A percentile compares a stretch with the other conserved stretches of the same genome.
Conservation (phyloP, 2,797 vertebrate genomes). For the Neoniphon sammara region DNA sequence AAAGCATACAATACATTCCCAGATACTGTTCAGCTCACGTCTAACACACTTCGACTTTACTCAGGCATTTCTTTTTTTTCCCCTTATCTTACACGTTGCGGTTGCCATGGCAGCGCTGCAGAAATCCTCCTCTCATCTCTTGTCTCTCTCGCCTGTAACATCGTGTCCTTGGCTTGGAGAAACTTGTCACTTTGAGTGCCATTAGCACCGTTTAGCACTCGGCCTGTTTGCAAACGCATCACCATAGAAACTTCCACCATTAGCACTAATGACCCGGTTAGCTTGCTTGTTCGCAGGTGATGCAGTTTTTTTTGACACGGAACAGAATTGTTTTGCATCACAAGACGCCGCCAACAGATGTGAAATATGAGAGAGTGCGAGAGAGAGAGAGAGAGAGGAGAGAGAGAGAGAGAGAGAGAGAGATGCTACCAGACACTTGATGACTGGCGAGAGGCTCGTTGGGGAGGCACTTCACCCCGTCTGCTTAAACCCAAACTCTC, state of each 20-base stretch:
- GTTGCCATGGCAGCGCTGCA: background rate
- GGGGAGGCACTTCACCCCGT: background rate
- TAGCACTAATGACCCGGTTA: slow-evolving; percentile 6
- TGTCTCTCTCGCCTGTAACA: background rate
- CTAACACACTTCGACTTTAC: background rate
- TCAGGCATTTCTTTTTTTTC: background rate
- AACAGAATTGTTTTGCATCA: background rate
- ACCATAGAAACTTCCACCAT: slow-evolving; percentile 17
- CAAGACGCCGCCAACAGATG: background rate
- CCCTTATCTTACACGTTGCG: background rate
- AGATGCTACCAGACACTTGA: background rate
- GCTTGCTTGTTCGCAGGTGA: slow-evolving; percentile 1
- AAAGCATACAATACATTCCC: no score
- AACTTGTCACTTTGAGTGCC: slow-evolving; percentile 22
- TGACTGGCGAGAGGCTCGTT: background rate
- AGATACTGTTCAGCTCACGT: background rate
- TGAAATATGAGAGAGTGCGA: background rate
- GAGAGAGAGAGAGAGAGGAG: background rate
- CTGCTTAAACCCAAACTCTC: background rate
- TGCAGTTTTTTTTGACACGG: background rate
- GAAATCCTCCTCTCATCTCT: background rate
- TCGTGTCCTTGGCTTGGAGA: slow-evolving; percentile 14
- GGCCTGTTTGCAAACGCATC: background rate
- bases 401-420: no score
- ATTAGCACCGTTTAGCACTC: slow-evolving; percentile 13